phyloP scores from a whole-genome alignment of 2,888 invertebrate genomes.

The Drosophila algonquin region DNA sequence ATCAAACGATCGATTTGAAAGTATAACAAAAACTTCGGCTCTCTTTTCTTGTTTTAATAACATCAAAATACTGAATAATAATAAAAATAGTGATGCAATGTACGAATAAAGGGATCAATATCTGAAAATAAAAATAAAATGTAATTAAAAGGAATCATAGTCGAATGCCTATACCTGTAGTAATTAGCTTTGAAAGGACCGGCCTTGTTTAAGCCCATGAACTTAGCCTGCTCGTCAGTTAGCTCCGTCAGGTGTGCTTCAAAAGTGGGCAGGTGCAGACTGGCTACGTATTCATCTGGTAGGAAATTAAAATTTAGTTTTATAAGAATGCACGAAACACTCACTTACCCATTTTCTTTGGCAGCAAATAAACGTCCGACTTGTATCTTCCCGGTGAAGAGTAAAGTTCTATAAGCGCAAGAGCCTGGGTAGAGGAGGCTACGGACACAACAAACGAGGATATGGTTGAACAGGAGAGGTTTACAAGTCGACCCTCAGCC shows the following conservation, averaged over 20 bases:
- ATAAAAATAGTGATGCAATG: slow-evolving; percentile 10
- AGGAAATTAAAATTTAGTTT: neutral
- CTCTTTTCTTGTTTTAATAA: slow-evolving; percentile 11
- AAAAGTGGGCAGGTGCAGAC: slow-evolving; percentile 96
- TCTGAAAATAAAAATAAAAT: slow-evolving; percentile 41
- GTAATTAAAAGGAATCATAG: slow-evolving; percentile 4
- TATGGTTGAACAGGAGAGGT: slow-evolving; percentile 96
- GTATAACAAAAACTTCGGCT: neutral
- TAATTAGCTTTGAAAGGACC: slow-evolving; percentile 99
- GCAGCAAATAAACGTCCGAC: slow-evolving; percentile 96
- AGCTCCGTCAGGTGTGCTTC: slow-evolving; percentile 98
- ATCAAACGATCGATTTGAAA: neutral
- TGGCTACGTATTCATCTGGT: slow-evolving; percentile 97
- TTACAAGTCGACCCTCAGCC: slow-evolving; percentile 97
- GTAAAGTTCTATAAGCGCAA: slow-evolving; percentile 98
- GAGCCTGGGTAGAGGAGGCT: slow-evolving; percentile 96
- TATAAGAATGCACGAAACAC: neutral
- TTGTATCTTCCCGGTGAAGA: slow-evolving; percentile 96
- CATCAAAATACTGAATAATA: slow-evolving; percentile 28
- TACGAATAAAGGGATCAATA: slow-evolving; percentile 59
- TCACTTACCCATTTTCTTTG: slow-evolving; percentile 96
- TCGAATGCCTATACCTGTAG: slow-evolving; percentile 90
- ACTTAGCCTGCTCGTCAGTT: slow-evolving; percentile 97
- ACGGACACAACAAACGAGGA: slow-evolving; percentile 98
- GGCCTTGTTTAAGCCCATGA: slow-evolving; percentile 96